These are phyloP conservation scores for Gracilinanus agilis DNA, from an alignment of 2,113 vertebrate genomes.

Conservation along the genomic window DNA sequence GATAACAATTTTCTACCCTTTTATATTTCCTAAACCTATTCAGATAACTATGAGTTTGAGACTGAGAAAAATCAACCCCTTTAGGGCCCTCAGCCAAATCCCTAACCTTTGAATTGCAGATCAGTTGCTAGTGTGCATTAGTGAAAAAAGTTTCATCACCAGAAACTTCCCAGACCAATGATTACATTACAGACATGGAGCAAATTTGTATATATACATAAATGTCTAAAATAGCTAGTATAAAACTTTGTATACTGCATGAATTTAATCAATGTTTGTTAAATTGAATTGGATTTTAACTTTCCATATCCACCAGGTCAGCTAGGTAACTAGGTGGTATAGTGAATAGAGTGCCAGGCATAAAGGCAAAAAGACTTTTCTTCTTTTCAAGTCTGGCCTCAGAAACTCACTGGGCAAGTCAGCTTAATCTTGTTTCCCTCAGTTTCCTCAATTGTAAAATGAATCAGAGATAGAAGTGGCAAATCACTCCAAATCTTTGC, in stretches of 20 bases:
- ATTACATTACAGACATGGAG: background rate
- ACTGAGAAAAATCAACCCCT: background rate
- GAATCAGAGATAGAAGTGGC: too few species aligned
- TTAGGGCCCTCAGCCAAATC: background rate
- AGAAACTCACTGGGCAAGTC: too few species aligned
- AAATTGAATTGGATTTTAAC: background rate
- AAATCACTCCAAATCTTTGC: too few species aligned
- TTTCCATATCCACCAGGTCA: too few species aligned
- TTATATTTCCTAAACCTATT: background rate
- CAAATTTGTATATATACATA: too few species aligned
- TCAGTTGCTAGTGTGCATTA: background rate
- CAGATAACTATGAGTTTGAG: background rate
- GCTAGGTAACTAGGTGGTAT: too few species aligned
- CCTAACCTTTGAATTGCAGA: background rate
- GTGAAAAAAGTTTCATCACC: background rate
- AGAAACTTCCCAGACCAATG: background rate
- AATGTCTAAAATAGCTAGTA: background rate
- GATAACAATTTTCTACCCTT: background rate
- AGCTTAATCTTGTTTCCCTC: too few species aligned
- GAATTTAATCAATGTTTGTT: background rate
- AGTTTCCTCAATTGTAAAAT: too few species aligned
- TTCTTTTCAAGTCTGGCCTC: too few species aligned
- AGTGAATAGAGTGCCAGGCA: too few species aligned
- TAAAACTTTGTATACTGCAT: background rate
- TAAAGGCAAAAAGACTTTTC: too few species aligned